These are phyloP conservation scores for Cinclus cinclus DNA, from an alignment of 2,113 vertebrate species.

Conservation along the genomic window DNA sequence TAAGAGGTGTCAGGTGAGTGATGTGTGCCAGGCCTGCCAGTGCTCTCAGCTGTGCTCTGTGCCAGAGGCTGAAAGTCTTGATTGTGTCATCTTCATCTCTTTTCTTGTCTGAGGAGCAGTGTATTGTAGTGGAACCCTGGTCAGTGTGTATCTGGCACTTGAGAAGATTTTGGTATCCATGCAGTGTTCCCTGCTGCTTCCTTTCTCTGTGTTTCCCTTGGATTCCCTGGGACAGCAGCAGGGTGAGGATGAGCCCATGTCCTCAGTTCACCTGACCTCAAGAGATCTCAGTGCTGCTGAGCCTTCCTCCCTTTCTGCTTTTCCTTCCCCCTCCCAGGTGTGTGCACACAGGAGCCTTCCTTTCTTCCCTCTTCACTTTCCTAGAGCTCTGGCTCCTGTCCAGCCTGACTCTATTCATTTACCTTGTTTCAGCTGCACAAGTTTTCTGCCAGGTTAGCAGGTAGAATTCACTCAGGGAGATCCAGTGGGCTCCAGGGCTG, in stretches of 20 bases:
- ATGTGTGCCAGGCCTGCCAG: background rate
- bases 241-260: background rate
- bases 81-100: background rate
- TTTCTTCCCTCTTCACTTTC: background rate
- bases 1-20: background rate
- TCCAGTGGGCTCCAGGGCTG: background rate
- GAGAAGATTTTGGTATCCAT: background rate
- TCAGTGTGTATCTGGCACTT: background rate
- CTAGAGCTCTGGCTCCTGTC: background rate
- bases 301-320: background rate
- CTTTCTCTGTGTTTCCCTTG: background rate
- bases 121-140: background rate
- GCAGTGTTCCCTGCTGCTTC: background rate
- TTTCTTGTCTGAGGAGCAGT: background rate
- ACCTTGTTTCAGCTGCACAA: background rate
- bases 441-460: background rate
- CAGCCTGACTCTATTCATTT: background rate
- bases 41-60: background rate
- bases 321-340: background rate
- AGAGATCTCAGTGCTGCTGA: fast-evolving
- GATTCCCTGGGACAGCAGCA: background rate
- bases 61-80: background rate
- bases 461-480: background rate
- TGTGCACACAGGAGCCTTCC: background rate
- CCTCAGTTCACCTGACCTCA: background rate